A percentile compares a stretch with the other conserved stretches of the same genome.
These are phyloP conservation scores for Eulacestoma nigropectus DNA, from an alignment of 2,113 vertebrate genomes.

Conservation along the genomic window DNA sequence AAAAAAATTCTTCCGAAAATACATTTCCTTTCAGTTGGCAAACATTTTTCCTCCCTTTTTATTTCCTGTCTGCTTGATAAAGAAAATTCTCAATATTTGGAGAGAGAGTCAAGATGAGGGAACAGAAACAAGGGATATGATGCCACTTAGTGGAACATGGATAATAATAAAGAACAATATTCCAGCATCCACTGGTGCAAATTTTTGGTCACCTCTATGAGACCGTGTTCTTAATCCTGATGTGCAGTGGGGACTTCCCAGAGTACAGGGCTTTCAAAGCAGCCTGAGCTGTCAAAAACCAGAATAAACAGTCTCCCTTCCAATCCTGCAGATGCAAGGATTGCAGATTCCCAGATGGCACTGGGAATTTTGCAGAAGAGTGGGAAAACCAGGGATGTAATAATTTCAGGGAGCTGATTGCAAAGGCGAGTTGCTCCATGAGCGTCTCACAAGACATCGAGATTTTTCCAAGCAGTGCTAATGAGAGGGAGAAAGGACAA, in stretches of 20 bases:
- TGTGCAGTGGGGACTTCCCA: background rate
- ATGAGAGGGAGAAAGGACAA: background rate
- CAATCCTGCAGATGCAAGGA: background rate
- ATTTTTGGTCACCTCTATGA: background rate
- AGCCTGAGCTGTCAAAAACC: background rate
- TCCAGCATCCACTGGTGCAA: background rate
- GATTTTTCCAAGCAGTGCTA: background rate
- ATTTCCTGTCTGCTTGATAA: background rate
- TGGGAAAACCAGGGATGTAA: background rate
- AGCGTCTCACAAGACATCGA: background rate
- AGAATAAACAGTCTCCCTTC: background rate
- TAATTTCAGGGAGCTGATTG: background rate
- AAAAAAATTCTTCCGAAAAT: background rate
- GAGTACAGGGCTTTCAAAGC: background rate
- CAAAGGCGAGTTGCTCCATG: background rate
- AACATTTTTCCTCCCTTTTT: background rate
- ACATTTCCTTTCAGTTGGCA: background rate
- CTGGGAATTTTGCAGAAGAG: background rate
- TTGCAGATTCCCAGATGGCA: background rate
- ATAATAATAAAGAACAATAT: background rate
- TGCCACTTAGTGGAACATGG: conserved; percentile 57
- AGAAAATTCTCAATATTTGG: background rate
- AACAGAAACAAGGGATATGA: conserved; percentile 53
- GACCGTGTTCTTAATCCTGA: fast-evolving
- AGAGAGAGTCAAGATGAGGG: background rate